phyloP scores from a whole-genome alignment of 2,113 vertebrate genomes.

The Brachyistius frenatus region DNA sequence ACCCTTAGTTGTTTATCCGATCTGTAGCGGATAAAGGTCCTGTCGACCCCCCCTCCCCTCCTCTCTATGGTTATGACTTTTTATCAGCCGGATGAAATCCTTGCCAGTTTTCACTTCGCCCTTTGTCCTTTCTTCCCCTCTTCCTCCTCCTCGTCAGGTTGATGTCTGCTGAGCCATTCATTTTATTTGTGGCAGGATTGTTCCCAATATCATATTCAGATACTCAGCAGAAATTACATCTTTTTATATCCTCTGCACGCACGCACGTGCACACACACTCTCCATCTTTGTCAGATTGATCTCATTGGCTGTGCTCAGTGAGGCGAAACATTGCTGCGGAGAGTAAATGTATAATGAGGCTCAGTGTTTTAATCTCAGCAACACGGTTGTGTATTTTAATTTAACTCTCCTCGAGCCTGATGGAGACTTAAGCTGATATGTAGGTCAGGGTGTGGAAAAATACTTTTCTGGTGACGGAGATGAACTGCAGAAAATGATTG shows the following conservation, averaged over 20 bases:
- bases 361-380: slow-evolving; percentile 26
- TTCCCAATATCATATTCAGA: slow-evolving; percentile 76
- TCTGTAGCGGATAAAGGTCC: neutral
- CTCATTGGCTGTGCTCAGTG: slow-evolving; percentile 20
- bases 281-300: slow-evolving; percentile 10
- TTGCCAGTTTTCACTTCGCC: neutral
- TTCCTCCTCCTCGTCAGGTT: slow-evolving; percentile 3
- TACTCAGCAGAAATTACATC: slow-evolving; percentile 66
- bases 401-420: neutral
- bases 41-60: slow-evolving; percentile 11
- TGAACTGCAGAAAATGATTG: slow-evolving; percentile 14
- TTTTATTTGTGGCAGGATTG: slow-evolving; percentile 74
- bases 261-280: neutral
- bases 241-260: slow-evolving; percentile 25
- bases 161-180: slow-evolving; percentile 63
- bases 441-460: slow-evolving; percentile 8
- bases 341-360: slow-evolving; percentile 25
- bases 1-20: neutral
- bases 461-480: slow-evolving; percentile 21
- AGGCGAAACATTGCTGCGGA: slow-evolving; percentile 11
- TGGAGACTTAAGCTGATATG: slow-evolving; percentile 1
- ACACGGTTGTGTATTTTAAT: slow-evolving; percentile 12
- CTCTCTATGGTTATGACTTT: slow-evolving; percentile 30
- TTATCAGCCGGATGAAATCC: slow-evolving; percentile 23
- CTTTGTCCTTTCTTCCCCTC: slow-evolving; percentile 28